Percentiles rank a stretch among this genome's conserved stretches.
phyloP scores from a whole-genome alignment of 1,140 invertebrate species.

The Drosophila auraria region DNA sequence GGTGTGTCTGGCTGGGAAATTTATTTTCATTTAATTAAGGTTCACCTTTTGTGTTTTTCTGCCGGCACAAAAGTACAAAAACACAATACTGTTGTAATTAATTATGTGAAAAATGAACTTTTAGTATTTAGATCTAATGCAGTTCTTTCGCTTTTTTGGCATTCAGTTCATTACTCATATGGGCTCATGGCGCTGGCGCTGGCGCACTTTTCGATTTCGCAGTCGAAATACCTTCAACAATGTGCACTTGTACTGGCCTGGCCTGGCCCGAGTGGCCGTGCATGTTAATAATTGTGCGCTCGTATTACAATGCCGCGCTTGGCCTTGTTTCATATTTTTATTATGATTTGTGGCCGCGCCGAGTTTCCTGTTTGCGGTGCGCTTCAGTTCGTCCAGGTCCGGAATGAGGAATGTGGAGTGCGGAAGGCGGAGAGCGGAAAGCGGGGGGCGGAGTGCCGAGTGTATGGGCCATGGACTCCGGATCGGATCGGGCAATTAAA shows the following conservation, averaged over 20 bases:
- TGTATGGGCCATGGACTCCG: conserved; percentile 14
- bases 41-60: conserved; percentile 10
- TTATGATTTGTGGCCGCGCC: conserved; percentile 45
- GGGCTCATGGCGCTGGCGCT: background rate
- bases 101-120: conserved; percentile 41
- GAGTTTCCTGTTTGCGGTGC: conserved; percentile 51
- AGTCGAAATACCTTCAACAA: conserved; percentile 41
- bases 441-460: background rate
- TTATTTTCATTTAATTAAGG: conserved; percentile 56
- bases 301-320: conserved; percentile 46
- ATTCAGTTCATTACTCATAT: conserved; percentile 60
- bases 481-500: conserved; percentile 50
- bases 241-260: conserved; percentile 27
- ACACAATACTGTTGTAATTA: conserved; percentile 19
- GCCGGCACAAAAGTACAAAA: conserved; percentile 1
- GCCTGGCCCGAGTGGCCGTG: conserved; percentile 20
- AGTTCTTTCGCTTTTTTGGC: conserved; percentile 38
- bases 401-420: background rate
- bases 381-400: conserved; percentile 33
- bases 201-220: conserved; percentile 35
- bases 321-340: conserved; percentile 54
- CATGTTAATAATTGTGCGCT: conserved; percentile 48
- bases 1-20: conserved; percentile 35
- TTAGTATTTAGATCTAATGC: conserved; percentile 55
- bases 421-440: background rate